Evolutionary conservation across 2,888 invertebrate genomes (phyloP).

Genomic region (Dioctria linearis): DNA sequence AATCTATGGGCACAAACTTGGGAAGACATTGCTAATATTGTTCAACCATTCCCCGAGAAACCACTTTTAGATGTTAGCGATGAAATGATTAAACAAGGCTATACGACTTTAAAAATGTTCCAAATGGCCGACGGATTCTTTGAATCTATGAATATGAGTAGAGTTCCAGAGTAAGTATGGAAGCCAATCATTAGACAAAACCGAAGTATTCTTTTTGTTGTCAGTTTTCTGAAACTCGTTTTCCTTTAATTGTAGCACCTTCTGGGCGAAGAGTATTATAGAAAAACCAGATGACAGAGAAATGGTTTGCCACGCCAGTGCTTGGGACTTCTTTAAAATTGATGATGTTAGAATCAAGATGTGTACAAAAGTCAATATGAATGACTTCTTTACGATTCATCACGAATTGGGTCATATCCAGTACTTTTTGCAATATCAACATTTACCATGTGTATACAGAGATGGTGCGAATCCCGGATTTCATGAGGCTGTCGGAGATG

Average conservation of each 20-base stretch:
- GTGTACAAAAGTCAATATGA: conserved; percentile 75
- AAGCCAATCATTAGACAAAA: no score
- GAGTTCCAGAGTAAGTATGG: conserved; percentile 76
- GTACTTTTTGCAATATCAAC: conserved; percentile 78
- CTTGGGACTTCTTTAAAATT: conserved; percentile 89
- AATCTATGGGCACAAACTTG: conserved; percentile 90
- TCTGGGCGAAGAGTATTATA: conserved; percentile 90
- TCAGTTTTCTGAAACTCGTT: not conserved
- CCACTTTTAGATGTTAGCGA: conserved; percentile 81
- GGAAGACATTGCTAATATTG: conserved; percentile 73
- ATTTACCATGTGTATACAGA: conserved; percentile 75
- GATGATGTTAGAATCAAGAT: conserved; percentile 84
- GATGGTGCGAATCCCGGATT: conserved; percentile 77
- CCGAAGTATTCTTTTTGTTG: not conserved
- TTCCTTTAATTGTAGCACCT: conserved; percentile 71
- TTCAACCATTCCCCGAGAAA: conserved; percentile 82
- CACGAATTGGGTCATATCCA: conserved; percentile 82
- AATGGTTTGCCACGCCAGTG: conserved; percentile 88
- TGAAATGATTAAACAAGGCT: conserved; percentile 82
- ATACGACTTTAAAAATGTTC: conserved; percentile 85
- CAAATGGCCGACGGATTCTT: conserved; percentile 89
- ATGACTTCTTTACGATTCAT: conserved; percentile 75
- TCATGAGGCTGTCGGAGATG: conserved; percentile 84
- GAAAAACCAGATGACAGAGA: conserved; percentile 85
- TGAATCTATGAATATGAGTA: conserved; percentile 84